Evolutionary conservation across 2,113 vertebrate genomes (phyloP), one percentile per base, ranked within the genome.

Genomic region (Montifringilla adamsi): DNA sequence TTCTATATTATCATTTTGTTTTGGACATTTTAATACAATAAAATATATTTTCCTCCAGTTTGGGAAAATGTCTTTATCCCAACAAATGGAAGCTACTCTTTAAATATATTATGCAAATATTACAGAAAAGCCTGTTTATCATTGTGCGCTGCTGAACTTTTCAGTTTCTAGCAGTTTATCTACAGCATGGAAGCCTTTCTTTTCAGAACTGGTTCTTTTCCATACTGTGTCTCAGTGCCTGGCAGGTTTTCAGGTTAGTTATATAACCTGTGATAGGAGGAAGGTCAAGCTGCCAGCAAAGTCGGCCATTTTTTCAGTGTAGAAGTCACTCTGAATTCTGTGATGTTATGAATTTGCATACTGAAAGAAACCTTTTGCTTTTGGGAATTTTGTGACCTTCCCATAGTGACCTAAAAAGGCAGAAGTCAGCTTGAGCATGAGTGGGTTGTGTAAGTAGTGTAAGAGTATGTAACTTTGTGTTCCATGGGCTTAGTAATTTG

Each of bases 191-290:
- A 90, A 91, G 44, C 39, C 47, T 74, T 84, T 69, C 35, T 84
- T 95, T 93, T 93, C 72, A 90, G 70, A 80, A 73, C 46, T 44
- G 39, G 7, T 88, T 95, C 76, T 69, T 87, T 94, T 63, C 75
- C 22, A 4, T 80, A 8, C 27, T 23, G 27, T 62, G 56, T 77
- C 50, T 78, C 16, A 23, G 37, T 56, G 88, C 60, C 43, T 95
- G 94, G 60, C 87, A 90, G 83, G 76, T 94, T 96, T 90, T 90
- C 89, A 90, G 96, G 95, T 93, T 87, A 92, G 93, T 97, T 97
- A 80, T 68, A 81, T 90, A 97, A 96, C 64, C 31, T 6, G 1
- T 2, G 56, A 62, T 46, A 90, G 80, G 83, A 90, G 89, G 80
- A 93, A 96, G 94, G 95, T 95, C 95, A 90, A 67, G 79, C 90